These are phyloP conservation scores for Atlantisia rogersi DNA, from an alignment of 2,113 vertebrate species.

Conservation along the genomic window DNA sequence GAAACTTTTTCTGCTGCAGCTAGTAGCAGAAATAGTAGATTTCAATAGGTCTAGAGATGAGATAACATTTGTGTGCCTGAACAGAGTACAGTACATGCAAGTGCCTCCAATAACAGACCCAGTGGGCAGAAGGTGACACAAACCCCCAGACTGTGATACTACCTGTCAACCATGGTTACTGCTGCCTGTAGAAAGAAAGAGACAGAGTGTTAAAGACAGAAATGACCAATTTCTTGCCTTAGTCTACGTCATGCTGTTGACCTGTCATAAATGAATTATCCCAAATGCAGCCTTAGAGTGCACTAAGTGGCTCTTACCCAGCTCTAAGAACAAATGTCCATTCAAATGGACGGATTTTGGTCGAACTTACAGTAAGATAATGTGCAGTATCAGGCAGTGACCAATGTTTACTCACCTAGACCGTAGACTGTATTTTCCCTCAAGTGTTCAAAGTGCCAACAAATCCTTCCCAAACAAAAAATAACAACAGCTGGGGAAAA, in stretches of 20 bases:
- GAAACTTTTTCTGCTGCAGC: neutral
- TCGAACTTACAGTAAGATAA: neutral
- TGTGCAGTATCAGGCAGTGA: neutral
- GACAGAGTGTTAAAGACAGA: neutral
- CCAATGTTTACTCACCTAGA: neutral
- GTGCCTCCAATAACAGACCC: neutral
- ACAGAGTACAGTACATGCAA: neutral
- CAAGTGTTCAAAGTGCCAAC: neutral
- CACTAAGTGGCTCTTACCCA: neutral
- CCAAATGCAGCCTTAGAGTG: neutral
- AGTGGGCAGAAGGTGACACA: neutral
- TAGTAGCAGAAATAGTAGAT: neutral
- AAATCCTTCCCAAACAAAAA: neutral
- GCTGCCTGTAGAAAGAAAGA: conserved; percentile 79
- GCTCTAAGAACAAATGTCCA: neutral
- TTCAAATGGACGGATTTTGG: neutral
- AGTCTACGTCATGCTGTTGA: neutral
- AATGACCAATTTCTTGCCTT: neutral
- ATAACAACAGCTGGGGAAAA: neutral
- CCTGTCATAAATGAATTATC: neutral
- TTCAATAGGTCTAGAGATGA: neutral
- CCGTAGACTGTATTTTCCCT: neutral
- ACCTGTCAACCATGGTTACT: conserved; percentile 87
- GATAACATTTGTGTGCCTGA: neutral
- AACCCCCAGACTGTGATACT: conserved; percentile 47